Conservation (phyloP, 2,113 vertebrate genomes). For the Hippopotamus amphibius region DNA sequence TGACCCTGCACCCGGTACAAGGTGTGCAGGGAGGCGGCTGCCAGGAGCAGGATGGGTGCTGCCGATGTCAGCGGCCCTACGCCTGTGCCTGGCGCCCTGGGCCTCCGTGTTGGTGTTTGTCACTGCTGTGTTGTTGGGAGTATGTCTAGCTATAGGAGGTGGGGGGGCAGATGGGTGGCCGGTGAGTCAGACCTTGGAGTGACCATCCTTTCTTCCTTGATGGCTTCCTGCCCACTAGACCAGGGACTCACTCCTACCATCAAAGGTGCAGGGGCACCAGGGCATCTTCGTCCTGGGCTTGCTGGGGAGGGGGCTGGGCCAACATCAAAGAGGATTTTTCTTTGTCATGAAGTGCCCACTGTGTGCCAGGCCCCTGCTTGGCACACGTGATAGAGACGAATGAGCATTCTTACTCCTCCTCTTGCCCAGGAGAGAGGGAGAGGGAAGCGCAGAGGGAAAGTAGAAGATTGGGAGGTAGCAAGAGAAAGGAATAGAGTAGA, state of each 20-base stretch:
- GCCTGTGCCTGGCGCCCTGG: not conserved
- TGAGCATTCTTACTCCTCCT: not conserved
- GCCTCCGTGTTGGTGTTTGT: not conserved
- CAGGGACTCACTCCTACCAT: not conserved
- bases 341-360: not conserved
- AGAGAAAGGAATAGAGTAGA: not conserved
- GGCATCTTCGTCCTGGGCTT: not conserved
- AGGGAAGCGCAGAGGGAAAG: not conserved
- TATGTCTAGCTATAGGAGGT: not conserved
- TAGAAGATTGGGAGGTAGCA: not conserved
- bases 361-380: not conserved
- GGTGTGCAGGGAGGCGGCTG: not conserved
- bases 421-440: not conserved
- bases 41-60: not conserved
- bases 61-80: slow-evolving; percentile 14
- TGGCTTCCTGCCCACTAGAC: not conserved
- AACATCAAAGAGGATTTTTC: not conserved
- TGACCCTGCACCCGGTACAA: not conserved
- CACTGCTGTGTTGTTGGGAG: not conserved
- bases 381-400: not conserved
- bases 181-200: not conserved
- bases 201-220: not conserved
- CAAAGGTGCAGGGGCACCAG: not conserved
- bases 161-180: accelerated
- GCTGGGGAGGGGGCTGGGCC: not conserved